These are phyloP conservation scores for Streblospio benedicti DNA, from an alignment of 1,140 invertebrate species.

Conservation along the genomic window DNA sequence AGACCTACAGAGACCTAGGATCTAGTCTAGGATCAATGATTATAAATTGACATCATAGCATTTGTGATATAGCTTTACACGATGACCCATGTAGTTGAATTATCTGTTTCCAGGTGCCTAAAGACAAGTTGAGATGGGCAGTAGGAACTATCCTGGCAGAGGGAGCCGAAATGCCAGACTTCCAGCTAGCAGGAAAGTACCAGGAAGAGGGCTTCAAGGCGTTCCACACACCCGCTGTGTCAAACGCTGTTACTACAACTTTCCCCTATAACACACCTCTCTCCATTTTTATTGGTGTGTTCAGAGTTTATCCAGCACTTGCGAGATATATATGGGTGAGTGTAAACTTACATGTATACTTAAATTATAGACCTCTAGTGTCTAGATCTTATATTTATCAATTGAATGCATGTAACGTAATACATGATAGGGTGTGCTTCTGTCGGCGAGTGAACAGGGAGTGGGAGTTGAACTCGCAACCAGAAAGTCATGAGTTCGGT, in stretches of 20 bases:
- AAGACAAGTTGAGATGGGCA: neutral
- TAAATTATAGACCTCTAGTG: neutral
- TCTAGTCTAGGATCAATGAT: too few species aligned
- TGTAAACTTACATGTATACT: neutral
- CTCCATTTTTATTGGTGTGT: neutral
- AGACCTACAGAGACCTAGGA: too few species aligned
- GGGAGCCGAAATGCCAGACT: neutral
- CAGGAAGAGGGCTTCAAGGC: neutral
- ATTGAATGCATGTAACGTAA: neutral
- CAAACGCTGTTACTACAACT: neutral
- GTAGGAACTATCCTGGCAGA: neutral
- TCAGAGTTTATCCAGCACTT: neutral
- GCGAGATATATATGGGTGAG: neutral
- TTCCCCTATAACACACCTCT: neutral
- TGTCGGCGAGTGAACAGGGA: neutral
- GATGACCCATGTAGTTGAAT: too few species aligned
- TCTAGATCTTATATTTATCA: neutral
- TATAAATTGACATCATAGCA: too few species aligned
- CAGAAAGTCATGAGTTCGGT: neutral
- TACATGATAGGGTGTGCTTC: neutral
- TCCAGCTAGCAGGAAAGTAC: neutral
- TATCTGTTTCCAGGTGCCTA: neutral
- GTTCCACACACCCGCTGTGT: neutral
- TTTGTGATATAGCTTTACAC: too few species aligned
- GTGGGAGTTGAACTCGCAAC: neutral